Evolutionary conservation across 2,888 invertebrate genomes (phyloP).

Genomic region (Aproaerema taeniolella): DNA sequence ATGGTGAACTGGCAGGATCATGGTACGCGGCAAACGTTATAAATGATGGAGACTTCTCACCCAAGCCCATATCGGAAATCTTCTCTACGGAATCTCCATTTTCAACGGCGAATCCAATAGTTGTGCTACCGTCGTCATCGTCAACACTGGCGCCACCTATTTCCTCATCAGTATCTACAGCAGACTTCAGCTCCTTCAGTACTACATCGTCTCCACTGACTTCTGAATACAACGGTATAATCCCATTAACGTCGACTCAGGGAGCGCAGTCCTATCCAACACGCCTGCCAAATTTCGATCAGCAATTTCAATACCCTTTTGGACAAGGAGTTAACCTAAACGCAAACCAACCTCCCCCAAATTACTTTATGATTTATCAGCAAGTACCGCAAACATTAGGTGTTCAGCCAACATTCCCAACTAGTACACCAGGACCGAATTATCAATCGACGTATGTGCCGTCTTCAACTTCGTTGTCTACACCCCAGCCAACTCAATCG

Average conservation of each 20-base stretch:
- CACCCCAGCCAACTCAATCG: slow-evolving; percentile 4
- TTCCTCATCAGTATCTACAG: slow-evolving; percentile 2
- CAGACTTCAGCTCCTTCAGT: slow-evolving; percentile 11
- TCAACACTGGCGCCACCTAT: slow-evolving; percentile 12
- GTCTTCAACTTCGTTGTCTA: slow-evolving; percentile 4
- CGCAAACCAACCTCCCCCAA: slow-evolving; percentile 17
- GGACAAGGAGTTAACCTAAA: too few species aligned
- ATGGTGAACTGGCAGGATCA: slow-evolving; percentile 45
- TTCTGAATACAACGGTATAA: not conserved
- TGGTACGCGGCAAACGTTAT: slow-evolving; percentile 67
- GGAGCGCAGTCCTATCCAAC: not conserved
- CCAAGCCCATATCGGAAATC: slow-evolving; percentile 57
- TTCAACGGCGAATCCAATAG: slow-evolving; percentile 46
- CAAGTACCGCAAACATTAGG: slow-evolving; percentile 32
- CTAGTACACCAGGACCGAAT: not conserved
- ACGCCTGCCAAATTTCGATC: not conserved
- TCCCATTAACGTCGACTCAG: not conserved
- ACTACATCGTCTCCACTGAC: slow-evolving; percentile 11
- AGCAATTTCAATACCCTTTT: not conserved
- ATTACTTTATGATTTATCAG: slow-evolving; percentile 40
- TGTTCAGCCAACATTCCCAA: slow-evolving; percentile 1
- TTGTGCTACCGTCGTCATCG: slow-evolving; percentile 23
- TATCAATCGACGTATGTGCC: too few species aligned
- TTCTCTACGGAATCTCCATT: slow-evolving; percentile 51
- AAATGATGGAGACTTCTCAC: slow-evolving; percentile 52